Conservation (phyloP, 2,888 invertebrate genomes). For the Phania funesta region DNA sequence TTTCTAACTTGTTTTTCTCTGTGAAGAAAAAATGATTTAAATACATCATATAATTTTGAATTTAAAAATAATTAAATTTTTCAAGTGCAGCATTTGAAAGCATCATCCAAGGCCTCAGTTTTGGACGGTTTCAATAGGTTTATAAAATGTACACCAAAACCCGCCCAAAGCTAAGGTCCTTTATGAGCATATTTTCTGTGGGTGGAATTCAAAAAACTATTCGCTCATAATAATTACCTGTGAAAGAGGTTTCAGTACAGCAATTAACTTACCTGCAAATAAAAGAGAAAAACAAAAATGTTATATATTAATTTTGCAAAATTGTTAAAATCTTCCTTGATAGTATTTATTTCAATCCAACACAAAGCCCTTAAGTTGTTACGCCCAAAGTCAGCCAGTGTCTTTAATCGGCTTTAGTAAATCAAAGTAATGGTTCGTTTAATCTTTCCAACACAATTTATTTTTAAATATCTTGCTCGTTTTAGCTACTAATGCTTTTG, state of each 20-base stretch:
- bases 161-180: slow-evolving; percentile 81
- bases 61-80: neutral
- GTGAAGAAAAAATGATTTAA: neutral
- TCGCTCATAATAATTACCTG: slow-evolving; percentile 26
- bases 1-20: neutral
- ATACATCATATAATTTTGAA: neutral
- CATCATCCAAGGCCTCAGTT: slow-evolving; percentile 79
- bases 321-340: neutral
- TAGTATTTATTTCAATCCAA: neutral
- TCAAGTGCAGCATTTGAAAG: neutral
- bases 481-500: neutral
- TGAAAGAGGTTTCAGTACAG: neutral
- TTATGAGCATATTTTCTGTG: slow-evolving; percentile 59
- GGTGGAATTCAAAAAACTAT: too few relatives aligned
- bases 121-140: slow-evolving; percentile 81
- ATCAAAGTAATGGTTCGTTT: slow-evolving; percentile 40
- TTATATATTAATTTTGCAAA: neutral
- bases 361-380: neutral
- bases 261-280: slow-evolving; percentile 58
- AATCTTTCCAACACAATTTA: neutral
- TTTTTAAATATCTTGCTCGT: slow-evolving; percentile 12
- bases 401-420: slow-evolving; percentile 32
- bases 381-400: neutral
- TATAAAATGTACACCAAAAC: slow-evolving; percentile 80
- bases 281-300: slow-evolving; percentile 28